phyloP scores from a whole-genome alignment of 2,797 vertebrate genomes.

The Coilia nasus region DNA sequence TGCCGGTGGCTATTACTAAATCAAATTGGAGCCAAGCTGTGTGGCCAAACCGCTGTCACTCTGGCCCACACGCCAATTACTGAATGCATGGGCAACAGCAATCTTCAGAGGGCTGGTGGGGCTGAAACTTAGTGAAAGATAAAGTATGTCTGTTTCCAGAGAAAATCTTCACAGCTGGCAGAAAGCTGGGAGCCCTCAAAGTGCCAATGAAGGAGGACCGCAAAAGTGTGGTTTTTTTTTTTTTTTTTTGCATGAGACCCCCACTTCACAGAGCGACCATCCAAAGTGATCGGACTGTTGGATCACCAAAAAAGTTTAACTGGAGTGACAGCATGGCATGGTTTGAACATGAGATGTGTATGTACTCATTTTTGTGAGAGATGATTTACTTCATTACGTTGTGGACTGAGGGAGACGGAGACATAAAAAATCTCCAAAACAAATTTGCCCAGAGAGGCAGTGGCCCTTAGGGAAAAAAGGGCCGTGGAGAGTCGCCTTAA shows the following conservation, averaged over 20 bases:
- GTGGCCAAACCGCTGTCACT: slow-evolving; percentile 16
- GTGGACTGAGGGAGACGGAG: background rate
- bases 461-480: background rate
- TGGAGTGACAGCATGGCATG: background rate
- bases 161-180: slow-evolving; percentile 1
- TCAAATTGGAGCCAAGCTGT: background rate
- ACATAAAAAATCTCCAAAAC: background rate
- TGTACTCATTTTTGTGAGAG: background rate
- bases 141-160: background rate
- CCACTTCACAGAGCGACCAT: slow-evolving; percentile 79
- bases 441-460: background rate
- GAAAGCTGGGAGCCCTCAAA: background rate
- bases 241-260: slow-evolving; percentile 75
- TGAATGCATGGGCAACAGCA: background rate
- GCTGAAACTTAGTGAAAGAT: background rate
- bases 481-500: background rate
- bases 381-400: slow-evolving; percentile 13
- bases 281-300: slow-evolving; percentile 69
- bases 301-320: slow-evolving; percentile 59
- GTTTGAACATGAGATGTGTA: background rate
- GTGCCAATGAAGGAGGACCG: slow-evolving; percentile 72
- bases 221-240: slow-evolving; percentile 77
- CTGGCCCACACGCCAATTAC: slow-evolving; percentile 5
- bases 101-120: background rate
- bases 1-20: slow-evolving; percentile 23